Base-by-base conservation (phyloP, 2,888 invertebrate genomes). In the Plebejus anna region DNA sequence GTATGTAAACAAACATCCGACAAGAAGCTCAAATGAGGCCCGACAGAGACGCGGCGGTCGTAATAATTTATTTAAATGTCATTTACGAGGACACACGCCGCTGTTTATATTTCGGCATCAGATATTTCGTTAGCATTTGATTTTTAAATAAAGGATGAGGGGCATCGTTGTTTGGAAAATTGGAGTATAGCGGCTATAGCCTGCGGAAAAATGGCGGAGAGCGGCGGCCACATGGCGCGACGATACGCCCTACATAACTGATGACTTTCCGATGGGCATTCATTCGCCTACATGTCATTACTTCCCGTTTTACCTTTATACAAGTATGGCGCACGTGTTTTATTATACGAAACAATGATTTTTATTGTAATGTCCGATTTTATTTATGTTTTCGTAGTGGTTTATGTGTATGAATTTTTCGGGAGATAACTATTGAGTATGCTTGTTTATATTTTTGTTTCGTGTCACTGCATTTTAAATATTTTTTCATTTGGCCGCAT, bases 221-320 rank as follows among this genome's bases (percentile, higher is more conserved):
- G 83, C 86, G 82, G 84, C 84, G 85, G 87, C 89, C 92, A 92
- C 90, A 93, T 93, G 93, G 91, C 88, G 92, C 87, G 87, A 86
- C 89, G 88, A 87, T 89, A 87, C 88, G 89, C 87, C 90, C 89
- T 90, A 90, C 91, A 91, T 92, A 91, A 92, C 92, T 93, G 92
- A 94, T 94, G 92, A 91, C 90, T 92, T 93, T 92, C 89, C 92
- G 88, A 94, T 94, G 91, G 92, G 88, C 88, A 91, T 92, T 90
- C 90, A 90, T 91, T 89, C 88, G 87, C 86, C 88, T 87, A 85
- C 87, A 84, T 83, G 83, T 72, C 77, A 70, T 76, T 76, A 59
- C 78, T 77, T 76, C 73, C 79, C 78, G 71, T 61, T 70, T 72
- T 75, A 77, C 79, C 79, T 80, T 78, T 77, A 77, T 75, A 79